Evolutionary conservation across 1,140 invertebrate species (phyloP).

Genomic region (Euglossa dilemma): DNA sequence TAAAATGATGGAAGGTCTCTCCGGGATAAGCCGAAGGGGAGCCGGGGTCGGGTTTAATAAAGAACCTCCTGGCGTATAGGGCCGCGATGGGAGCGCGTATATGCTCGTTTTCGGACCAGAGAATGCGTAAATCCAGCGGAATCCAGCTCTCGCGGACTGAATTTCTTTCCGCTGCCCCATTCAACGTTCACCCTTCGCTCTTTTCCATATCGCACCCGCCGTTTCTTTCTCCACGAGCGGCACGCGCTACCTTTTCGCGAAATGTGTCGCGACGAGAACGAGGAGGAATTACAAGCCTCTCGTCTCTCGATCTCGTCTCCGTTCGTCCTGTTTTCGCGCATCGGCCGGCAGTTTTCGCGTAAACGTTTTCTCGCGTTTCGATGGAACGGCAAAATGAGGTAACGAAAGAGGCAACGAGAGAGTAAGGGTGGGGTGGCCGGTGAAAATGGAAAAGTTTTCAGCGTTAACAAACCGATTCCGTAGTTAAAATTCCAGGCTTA

Average conservation of each 20-base stretch:
- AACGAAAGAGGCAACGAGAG: not conserved
- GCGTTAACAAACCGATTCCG: constrained; percentile 32
- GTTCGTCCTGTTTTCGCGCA: not conserved
- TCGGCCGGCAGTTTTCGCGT: not conserved
- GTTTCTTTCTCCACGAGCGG: too few species aligned
- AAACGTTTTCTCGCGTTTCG: not conserved
- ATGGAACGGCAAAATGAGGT: not conserved
- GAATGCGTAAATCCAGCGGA: constrained; percentile 53
- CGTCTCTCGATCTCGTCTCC: not conserved
- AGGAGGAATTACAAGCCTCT: not conserved
- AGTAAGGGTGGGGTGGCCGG: too few species aligned
- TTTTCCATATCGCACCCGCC: too few species aligned
- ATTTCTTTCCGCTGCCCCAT: not conserved
- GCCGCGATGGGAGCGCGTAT: constrained; percentile 30
- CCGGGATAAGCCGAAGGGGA: constrained; percentile 68
- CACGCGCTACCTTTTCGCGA: accelerated
- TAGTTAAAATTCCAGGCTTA: constrained; percentile 55
- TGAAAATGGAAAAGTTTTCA: constrained; percentile 25
- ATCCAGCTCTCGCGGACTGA: constrained; percentile 42
- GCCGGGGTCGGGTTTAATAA: constrained; percentile 62
- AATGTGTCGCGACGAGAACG: not conserved
- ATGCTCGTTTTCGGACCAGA: constrained; percentile 28
- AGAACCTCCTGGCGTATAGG: constrained; percentile 41
- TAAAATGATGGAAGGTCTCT: constrained; percentile 79
- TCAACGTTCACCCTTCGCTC: not conserved